These are phyloP conservation scores for Henicopernis longicauda DNA, from an alignment of 2,113 vertebrate species.

Conservation along the genomic window DNA sequence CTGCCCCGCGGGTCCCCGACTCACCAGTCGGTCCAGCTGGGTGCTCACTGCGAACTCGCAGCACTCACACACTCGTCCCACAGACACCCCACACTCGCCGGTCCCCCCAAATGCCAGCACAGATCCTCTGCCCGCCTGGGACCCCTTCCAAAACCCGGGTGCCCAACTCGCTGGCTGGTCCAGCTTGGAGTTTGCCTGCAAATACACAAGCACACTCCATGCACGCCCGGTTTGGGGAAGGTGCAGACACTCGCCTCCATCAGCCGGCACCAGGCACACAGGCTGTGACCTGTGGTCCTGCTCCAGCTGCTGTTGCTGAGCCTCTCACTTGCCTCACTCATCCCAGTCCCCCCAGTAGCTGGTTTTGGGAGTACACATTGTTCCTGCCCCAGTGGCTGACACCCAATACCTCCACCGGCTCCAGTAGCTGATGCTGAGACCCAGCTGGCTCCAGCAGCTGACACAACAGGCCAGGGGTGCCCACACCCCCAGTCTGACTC, in stretches of 20 bases:
- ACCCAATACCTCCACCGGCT: neutral
- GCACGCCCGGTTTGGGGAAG: neutral
- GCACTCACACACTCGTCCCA: too few species aligned
- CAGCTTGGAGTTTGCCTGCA: neutral
- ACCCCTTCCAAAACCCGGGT: fast-evolving
- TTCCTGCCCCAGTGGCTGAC: neutral
- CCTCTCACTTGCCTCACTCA: neutral
- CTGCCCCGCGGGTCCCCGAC: too few species aligned
- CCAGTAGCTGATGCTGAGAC: too few species aligned
- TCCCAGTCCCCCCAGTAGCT: fast-evolving
- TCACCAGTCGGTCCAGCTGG: too few species aligned
- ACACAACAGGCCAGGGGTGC: too few species aligned
- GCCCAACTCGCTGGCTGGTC: fast-evolving
- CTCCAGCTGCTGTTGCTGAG: neutral
- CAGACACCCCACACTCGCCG: too few species aligned
- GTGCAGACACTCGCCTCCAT: neutral
- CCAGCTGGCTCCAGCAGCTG: fast-evolving
- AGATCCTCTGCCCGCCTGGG: neutral
- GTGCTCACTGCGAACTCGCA: too few species aligned
- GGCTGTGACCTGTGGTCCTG: fast-evolving
- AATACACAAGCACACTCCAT: too few species aligned
- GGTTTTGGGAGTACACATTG: neutral
- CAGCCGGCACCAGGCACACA: neutral
- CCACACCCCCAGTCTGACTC: neutral
- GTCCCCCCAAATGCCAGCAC: too few species aligned